phyloP scores from a whole-genome alignment of 64 coral and sea anemone species.

The Stichodactyla helianthus region DNA sequence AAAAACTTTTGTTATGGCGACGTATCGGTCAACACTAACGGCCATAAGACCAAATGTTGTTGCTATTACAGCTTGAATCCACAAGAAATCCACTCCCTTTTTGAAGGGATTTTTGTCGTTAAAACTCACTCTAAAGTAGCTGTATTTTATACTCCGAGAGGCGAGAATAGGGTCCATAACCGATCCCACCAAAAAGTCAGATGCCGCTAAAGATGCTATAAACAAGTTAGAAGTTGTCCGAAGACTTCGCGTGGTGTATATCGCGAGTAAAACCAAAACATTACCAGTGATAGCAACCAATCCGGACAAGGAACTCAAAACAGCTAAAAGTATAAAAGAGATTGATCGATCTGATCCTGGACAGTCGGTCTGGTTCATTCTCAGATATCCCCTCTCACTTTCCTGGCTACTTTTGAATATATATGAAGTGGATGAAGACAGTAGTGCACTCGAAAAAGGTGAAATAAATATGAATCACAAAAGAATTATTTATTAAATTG shows the following conservation, averaged over 20 bases:
- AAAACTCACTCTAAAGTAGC: constrained; percentile 18
- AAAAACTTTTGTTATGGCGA: constrained; percentile 66
- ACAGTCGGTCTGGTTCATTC: constrained; percentile 12
- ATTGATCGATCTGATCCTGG: not conserved
- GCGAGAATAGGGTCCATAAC: constrained; percentile 41
- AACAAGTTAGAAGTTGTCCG: constrained; percentile 65
- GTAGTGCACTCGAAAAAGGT: not conserved
- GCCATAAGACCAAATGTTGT: constrained; percentile 59
- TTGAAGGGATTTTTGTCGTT: not conserved
- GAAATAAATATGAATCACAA: not conserved
- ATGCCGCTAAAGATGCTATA: constrained; percentile 59
- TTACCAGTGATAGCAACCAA: constrained; percentile 59
- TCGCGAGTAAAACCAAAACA: constrained; percentile 53
- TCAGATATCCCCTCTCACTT: not conserved
- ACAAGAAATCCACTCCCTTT: constrained; percentile 32
- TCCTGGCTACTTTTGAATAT: not conserved
- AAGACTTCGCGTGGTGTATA: constrained; percentile 48
- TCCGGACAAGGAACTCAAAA: constrained; percentile 60
- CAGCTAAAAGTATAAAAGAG: constrained; percentile 33
- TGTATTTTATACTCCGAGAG: constrained; percentile 10
- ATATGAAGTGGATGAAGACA: not conserved
- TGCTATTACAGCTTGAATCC: constrained; percentile 42
- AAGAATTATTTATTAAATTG: not conserved
- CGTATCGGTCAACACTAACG: constrained; percentile 56
- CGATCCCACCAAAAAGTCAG: constrained; percentile 58